Conservation (phyloP, 2,113 vertebrate species). For the Clarias macrocephalus region DNA sequence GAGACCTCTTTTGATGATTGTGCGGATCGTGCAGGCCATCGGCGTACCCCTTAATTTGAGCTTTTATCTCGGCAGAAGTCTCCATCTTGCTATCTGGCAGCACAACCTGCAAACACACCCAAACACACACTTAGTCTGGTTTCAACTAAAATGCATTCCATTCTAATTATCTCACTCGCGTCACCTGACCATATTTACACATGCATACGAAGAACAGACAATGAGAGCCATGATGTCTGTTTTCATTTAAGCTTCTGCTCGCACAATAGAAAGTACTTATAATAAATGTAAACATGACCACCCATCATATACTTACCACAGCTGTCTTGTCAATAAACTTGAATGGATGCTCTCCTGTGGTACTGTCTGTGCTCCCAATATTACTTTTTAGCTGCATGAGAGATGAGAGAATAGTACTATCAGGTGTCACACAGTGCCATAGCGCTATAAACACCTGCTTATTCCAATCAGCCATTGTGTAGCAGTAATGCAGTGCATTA, state of each 20-base stretch:
- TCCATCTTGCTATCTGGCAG: slow-evolving; percentile 78
- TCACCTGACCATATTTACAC: slow-evolving; percentile 46
- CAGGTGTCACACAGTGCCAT: not conserved
- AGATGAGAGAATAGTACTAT: slow-evolving; percentile 6
- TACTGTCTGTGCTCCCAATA: slow-evolving; percentile 83
- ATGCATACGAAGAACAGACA: slow-evolving; percentile 1
- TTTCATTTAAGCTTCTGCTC: not conserved
- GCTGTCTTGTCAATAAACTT: slow-evolving; percentile 89
- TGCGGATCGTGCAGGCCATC: no score
- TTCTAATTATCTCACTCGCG: slow-evolving; percentile 18
- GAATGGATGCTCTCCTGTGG: slow-evolving; percentile 88
- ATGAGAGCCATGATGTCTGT: not conserved
- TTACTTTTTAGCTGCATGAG: slow-evolving; percentile 88
- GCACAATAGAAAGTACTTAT: not conserved
- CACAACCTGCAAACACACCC: slow-evolving; percentile 78
- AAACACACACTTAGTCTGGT: slow-evolving; percentile 30
- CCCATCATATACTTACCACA: slow-evolving; percentile 77
- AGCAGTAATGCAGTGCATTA: not conserved
- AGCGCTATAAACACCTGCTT: not conserved
- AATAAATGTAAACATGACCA: not conserved
- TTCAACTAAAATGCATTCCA: slow-evolving; percentile 10
- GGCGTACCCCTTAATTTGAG: slow-evolving; percentile 64
- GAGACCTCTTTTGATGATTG: no score
- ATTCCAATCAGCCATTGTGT: not conserved
- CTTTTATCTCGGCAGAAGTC: slow-evolving; percentile 65